Conservation (phyloP, 1,140 invertebrate species). For the Orussus abietinus region DNA sequence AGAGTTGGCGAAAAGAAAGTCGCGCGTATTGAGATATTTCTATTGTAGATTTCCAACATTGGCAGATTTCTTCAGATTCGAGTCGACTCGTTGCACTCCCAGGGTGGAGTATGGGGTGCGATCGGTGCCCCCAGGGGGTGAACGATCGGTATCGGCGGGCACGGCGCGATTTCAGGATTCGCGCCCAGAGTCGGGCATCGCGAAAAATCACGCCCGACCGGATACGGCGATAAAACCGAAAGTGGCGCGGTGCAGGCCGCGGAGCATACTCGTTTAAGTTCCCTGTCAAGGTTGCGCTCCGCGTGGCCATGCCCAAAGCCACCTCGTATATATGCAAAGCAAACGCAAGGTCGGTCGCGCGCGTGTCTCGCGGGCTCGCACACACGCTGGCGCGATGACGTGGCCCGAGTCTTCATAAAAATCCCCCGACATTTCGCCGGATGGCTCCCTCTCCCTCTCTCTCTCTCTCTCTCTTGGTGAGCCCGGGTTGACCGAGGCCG, state of each 20-base stretch:
- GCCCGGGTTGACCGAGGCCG: conserved; percentile 11
- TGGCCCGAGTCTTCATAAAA: conserved; percentile 22
- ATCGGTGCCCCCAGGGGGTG: too few relatives aligned
- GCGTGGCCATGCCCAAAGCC: conserved; percentile 31
- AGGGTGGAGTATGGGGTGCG: too few relatives aligned
- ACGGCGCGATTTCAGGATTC: too few relatives aligned
- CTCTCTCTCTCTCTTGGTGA: neutral
- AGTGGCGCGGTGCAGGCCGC: conserved; percentile 27
- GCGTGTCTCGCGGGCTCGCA: conserved; percentile 18
- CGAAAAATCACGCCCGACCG: conserved; percentile 6
- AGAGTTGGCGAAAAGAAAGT: too few relatives aligned
- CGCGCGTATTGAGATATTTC: too few relatives aligned
- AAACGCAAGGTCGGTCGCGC: conserved; percentile 38
- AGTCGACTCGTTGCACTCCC: too few relatives aligned
- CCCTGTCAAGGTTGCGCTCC: conserved; percentile 34
- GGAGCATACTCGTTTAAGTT: conserved; percentile 27
- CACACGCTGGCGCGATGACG: conserved; percentile 20
- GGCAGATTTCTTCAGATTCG: too few relatives aligned
- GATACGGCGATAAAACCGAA: conserved; percentile 33
- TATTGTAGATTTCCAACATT: too few relatives aligned
- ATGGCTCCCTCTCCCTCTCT: conserved; percentile 6
- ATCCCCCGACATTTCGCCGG: conserved; percentile 16
- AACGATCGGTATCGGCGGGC: too few relatives aligned
- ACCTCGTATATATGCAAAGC: conserved; percentile 36
- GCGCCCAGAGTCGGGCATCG: too few relatives aligned